Evolutionary conservation across 2,113 vertebrate species (phyloP).

Genomic region (Callionymus lyra): DNA sequence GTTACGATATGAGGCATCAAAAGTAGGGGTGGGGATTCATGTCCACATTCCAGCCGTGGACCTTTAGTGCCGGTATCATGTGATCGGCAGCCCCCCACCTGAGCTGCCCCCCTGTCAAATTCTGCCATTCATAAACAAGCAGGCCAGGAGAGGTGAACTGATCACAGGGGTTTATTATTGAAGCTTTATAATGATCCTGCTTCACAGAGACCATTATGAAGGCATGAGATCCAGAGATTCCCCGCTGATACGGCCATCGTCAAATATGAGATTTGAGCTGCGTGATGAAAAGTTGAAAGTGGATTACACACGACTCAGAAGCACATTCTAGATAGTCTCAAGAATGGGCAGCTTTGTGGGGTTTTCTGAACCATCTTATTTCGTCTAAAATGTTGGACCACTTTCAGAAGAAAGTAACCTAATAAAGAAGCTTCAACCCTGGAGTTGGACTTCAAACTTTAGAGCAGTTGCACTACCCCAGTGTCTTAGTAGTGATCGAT

Average conservation of each 20-base stretch:
- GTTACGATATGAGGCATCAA: constrained; percentile 84
- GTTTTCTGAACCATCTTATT: too few relatives aligned
- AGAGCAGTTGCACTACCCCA: too few relatives aligned
- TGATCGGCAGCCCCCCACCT: constrained; percentile 51
- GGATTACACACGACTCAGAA: constrained; percentile 42
- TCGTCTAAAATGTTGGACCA: too few relatives aligned
- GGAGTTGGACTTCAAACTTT: too few relatives aligned
- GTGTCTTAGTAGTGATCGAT: too few relatives aligned
- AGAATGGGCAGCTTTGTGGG: too few relatives aligned
- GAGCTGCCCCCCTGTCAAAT: constrained; percentile 50
- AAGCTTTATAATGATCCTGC: constrained; percentile 48
- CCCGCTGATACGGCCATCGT: constrained; percentile 37
- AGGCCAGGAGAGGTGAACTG: constrained; percentile 28
- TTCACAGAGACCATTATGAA: constrained; percentile 55
- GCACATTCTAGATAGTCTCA: constrained; percentile 22
- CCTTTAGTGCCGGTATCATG: constrained; percentile 46
- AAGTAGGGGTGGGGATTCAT: constrained; percentile 44
- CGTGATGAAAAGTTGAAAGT: constrained; percentile 49
- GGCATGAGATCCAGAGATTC: constrained; percentile 52
- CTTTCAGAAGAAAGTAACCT: too few relatives aligned
- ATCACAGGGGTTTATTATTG: constrained; percentile 58
- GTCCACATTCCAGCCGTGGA: constrained; percentile 77
- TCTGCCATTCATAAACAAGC: constrained; percentile 69
- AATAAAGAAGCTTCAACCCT: too few relatives aligned
- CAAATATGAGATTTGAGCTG: constrained; percentile 57